Evolutionary conservation across 2,888 invertebrate genomes (phyloP).

Genomic region (Ceratothoa steindachneri): DNA sequence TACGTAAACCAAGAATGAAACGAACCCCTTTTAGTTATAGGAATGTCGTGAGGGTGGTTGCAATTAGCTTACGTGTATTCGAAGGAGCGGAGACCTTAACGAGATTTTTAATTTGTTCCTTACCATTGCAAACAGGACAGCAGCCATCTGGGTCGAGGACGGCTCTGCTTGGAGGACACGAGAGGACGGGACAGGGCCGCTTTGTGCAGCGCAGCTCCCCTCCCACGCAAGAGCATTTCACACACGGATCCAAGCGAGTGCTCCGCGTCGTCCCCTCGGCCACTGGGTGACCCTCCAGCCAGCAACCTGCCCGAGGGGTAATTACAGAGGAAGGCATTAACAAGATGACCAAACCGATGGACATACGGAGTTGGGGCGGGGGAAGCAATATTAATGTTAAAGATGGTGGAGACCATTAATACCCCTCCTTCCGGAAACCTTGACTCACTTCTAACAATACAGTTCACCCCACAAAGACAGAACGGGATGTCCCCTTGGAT

Average conservation of each 20-base stretch:
- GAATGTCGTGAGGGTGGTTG: too few species aligned
- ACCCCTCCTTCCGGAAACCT: too few species aligned
- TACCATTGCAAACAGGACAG: conserved; percentile 35
- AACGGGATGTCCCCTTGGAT: too few species aligned
- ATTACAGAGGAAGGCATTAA: not conserved
- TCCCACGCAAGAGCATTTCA: conserved; percentile 25
- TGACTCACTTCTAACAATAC: too few species aligned
- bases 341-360: too few species aligned
- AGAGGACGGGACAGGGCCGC: conserved; percentile 40
- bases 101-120: not conserved
- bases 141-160: conserved; percentile 20
- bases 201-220: conserved; percentile 32
- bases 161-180: conserved; percentile 24
- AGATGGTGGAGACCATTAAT: too few species aligned
- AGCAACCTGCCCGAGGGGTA: too few species aligned
- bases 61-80: not conserved
- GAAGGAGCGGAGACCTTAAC: not conserved
- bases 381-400: too few species aligned
- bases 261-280: conserved; percentile 25
- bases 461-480: too few species aligned
- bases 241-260: conserved; percentile 33
- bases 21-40: too few species aligned
- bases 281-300: conserved; percentile 37
- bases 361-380: too few species aligned
- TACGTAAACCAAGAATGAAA: too few species aligned